These are phyloP conservation scores for Onychorhynchus coronatus DNA, from an alignment of 2,113 vertebrate genomes.

Conservation along the genomic window DNA sequence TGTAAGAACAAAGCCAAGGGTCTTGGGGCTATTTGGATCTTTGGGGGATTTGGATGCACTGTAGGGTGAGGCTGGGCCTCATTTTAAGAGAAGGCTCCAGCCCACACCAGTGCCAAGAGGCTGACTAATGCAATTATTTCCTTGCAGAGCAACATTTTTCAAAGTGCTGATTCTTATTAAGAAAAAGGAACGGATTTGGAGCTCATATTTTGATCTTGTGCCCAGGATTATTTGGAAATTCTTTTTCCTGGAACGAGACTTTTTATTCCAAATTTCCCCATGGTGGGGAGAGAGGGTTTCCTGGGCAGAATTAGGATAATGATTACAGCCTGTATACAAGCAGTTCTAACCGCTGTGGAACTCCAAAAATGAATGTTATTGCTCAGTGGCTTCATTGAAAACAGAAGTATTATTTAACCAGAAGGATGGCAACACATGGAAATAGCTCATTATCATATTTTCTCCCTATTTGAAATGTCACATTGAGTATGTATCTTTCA, in stretches of 20 bases:
- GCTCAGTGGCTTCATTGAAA: constrained; percentile 54
- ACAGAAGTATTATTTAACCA: constrained; percentile 59
- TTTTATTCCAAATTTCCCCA: constrained; percentile 67
- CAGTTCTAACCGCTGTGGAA: constrained; percentile 54
- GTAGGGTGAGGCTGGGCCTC: constrained; percentile 35
- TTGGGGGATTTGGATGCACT: not conserved
- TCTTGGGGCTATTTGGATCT: constrained; percentile 11
- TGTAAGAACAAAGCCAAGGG: not conserved
- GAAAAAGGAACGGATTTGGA: constrained; percentile 66
- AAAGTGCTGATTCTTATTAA: constrained; percentile 72
- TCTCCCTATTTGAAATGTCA: constrained; percentile 54
- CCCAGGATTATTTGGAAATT: constrained; percentile 68
- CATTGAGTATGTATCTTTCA: constrained; percentile 39
- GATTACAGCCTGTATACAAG: constrained; percentile 63
- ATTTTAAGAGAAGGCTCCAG: constrained; percentile 49
- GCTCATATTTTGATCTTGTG: constrained; percentile 48
- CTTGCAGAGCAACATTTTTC: constrained; percentile 52
- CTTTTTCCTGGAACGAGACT: constrained; percentile 70
- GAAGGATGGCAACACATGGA: constrained; percentile 61
- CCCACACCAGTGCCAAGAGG: constrained; percentile 24
- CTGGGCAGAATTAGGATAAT: constrained; percentile 67
- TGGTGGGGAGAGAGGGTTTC: constrained; percentile 60
- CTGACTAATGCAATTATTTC: constrained; percentile 64
- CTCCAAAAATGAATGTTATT: constrained; percentile 57
- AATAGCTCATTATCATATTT: constrained; percentile 61